A percentile compares a stretch with the other conserved stretches of the same genome.
Evolutionary conservation across 2,888 invertebrate genomes (phyloP).

Genomic region (Nephrotoma guestfalica): DNA sequence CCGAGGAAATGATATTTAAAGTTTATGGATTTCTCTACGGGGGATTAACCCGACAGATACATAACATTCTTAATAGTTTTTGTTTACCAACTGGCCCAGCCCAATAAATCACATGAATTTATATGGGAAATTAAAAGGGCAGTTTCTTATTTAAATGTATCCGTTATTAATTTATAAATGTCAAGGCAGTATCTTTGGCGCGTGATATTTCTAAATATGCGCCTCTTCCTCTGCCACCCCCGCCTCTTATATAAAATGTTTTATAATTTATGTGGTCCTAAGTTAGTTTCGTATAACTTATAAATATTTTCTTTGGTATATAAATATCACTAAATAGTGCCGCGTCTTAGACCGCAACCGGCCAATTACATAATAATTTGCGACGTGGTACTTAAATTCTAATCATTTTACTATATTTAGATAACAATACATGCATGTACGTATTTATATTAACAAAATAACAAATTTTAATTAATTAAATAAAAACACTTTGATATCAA

Average conservation of each 20-base stretch:
- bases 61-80: background rate
- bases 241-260: no score
- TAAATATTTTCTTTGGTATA: background rate
- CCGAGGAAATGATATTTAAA: background rate
- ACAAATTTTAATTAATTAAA: background rate
- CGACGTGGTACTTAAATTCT: background rate
- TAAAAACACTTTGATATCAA: background rate
- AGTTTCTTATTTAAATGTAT: background rate
- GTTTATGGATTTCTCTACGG: background rate
- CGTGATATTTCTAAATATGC: background rate
- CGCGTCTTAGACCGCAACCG: background rate
- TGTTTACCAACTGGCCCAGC: background rate
- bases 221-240: background rate
- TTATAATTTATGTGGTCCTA: background rate
- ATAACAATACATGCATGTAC: background rate
- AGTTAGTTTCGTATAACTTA: background rate
- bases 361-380: background rate
- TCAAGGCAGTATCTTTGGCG: background rate
- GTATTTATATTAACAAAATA: background rate
- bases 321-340: background rate
- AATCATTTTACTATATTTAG: background rate
- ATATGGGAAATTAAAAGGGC: background rate
- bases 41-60: background rate
- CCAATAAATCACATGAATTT: background rate
- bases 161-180: background rate